Conservation (phyloP, 2,113 vertebrate genomes). For the Turnix velox region DNA sequence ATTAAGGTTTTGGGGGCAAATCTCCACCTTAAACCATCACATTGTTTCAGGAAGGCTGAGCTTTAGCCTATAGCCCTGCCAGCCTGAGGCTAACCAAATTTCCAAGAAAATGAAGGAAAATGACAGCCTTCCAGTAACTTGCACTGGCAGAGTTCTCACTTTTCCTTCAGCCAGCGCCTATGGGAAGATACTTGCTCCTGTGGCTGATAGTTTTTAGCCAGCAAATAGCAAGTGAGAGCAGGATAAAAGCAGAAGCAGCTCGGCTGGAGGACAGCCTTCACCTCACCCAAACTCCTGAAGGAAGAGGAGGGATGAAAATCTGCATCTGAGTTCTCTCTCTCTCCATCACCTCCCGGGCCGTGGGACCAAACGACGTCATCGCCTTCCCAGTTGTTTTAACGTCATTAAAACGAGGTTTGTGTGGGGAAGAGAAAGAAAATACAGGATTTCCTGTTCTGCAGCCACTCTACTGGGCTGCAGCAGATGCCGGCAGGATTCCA, state of each 20-base stretch:
- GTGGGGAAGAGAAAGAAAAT: background rate
- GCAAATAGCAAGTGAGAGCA: background rate
- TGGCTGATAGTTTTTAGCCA: background rate
- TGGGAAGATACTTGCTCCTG: background rate
- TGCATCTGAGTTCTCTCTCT: rapidly evolving
- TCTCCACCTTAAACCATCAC: background rate
- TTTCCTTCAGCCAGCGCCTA: background rate
- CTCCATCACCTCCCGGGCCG: too few species aligned
- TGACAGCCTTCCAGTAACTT: background rate
- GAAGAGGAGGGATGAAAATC: background rate
- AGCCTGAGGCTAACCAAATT: slow-evolving; percentile 5
- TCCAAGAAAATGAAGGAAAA: slow-evolving; percentile 25
- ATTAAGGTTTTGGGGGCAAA: background rate
- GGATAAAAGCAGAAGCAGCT: background rate
- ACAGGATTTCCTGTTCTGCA: slow-evolving; percentile 61
- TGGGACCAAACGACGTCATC: background rate
- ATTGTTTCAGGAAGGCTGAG: background rate
- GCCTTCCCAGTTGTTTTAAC: background rate
- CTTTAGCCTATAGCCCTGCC: background rate
- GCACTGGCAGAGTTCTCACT: background rate
- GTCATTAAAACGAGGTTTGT: background rate
- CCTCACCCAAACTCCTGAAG: background rate
- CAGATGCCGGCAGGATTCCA: slow-evolving; percentile 17
- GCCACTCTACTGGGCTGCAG: background rate
- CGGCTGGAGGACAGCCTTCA: background rate